phyloP scores from a whole-genome alignment of 2,888 invertebrate genomes.

The Morpho deidamia region DNA sequence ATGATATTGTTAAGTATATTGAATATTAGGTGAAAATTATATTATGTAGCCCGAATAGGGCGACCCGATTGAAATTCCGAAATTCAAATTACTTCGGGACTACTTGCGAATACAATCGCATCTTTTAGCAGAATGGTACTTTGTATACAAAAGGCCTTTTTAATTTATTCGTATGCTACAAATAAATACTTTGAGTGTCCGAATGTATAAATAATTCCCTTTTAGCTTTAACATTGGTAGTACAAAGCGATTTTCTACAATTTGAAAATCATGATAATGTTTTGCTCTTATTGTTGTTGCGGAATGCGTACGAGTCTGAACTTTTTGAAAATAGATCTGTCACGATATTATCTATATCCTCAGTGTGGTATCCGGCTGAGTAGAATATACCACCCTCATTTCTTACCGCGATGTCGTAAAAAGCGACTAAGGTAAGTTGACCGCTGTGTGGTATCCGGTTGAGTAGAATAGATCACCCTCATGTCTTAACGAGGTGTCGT shows the following conservation, averaged over 20 bases:
- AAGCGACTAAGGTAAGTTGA: too few relatives aligned
- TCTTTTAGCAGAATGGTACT: conserved; percentile 50
- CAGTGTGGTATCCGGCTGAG: too few relatives aligned
- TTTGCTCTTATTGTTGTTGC: conserved; percentile 3
- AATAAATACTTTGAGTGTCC: conserved; percentile 21
- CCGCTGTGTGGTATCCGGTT: too few relatives aligned
- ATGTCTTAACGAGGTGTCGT: too few relatives aligned
- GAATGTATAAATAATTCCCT: conserved; percentile 22
- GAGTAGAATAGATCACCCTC: too few relatives aligned
- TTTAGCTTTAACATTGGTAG: conserved; percentile 10
- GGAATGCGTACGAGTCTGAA: too few relatives aligned
- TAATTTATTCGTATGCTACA: conserved; percentile 35
- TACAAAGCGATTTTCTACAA: conserved; percentile 8
- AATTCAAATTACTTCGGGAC: conserved; percentile 66
- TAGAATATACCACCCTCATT: too few relatives aligned
- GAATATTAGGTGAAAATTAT: conserved; percentile 31
- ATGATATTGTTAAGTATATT: conserved; percentile 3
- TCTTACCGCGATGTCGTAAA: too few relatives aligned
- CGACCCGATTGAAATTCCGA: conserved; percentile 61
- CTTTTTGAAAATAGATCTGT: too few relatives aligned
- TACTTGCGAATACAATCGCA: conserved; percentile 58
- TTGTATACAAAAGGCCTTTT: conserved; percentile 52
- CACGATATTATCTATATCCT: too few relatives aligned
- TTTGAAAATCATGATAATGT: conserved; percentile 6
- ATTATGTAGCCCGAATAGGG: conserved; percentile 34